Evolutionary conservation across 2,113 vertebrate species (phyloP), one percentile per base, ranked within the genome.

Genomic region (Gymnarchus niloticus): DNA sequence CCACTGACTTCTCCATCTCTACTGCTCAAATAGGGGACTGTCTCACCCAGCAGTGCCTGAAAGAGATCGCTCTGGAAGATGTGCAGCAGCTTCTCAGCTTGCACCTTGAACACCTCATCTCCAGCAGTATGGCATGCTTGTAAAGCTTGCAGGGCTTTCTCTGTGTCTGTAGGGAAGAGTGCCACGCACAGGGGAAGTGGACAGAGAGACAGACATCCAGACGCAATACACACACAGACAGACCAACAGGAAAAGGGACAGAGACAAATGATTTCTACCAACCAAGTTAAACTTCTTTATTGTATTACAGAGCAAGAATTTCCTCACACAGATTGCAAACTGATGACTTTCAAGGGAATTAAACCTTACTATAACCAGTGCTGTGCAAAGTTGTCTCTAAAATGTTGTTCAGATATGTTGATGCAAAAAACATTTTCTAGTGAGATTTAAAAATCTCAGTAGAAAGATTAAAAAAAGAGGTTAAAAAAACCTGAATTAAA

Each of bases 31-130:
- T 84, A 77, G 76, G 49, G 44, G 84, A 85, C 85, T 85, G 44
- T 37, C 77, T 89, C 90, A 95, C 94, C 94, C 48, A 95, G 90
- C 56, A 95, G 89, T 2, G 95, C 93, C 90, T 94, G 94, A 90
- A 95, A 95, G 78, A 95, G 88, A 90, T 95, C 93, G n/a, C 93
- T 95, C 89, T 93, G 93, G 88, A 95, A 95, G 90, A 94, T 91
- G 87, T 89, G 91, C 49, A 95, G 91, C 19, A 95, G 90, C 73
- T 91, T 94, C 69, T 95, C 92, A 1, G 94, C 91, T 0, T 89
- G 90, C 87, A 88, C 89, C 90, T 93, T 94, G 89, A 94, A 93
- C 28, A 87, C 91, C 6, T 94, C 91, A 9, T 91, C 83, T 0
- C 88, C 91, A 6, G 87, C 91, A 0, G 90, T 87, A 85, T 92